Base-by-base conservation (phyloP, 2,888 invertebrate species). In the Dexiosoma caninum region DNA sequence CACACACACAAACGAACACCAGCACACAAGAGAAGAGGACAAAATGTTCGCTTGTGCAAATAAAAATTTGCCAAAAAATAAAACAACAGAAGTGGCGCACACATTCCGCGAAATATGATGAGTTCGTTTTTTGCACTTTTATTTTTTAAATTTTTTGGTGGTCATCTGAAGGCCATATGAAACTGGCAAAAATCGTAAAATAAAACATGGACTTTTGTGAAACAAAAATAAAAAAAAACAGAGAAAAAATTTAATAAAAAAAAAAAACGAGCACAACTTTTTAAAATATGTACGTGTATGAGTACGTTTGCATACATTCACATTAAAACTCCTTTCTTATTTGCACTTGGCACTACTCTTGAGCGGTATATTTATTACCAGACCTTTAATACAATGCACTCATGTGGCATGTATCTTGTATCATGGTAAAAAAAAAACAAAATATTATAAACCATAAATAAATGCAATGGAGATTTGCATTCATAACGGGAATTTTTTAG, bases 121-220 rank as follows among this genome's bases (percentile, higher is more conserved):
- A 78, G 70, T 60, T 75, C n/a, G 69, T 78, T 60, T 72, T 42
- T 62, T 42, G 6, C 6, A 16, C 0, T 42, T 46, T 14, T 21
- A 10, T 57, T 40, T 44, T 55, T 67, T 67, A 60, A 4, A 64
- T 14, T 66, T 60, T 59, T 77, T 69, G 77, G 77, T 81, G 77
- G 81, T 81, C 81, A 77, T 77, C 72, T 81, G 81, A 81, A 81
- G 81, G 81, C 81, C 81, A 72, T 69, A 53, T 57, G 77, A 67
- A 77, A 44, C 30, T 69, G 51, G 16, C 9, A 8, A 60, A 60
- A 74, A 78, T n/a, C 37, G 42, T 16, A 74, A 64, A 74, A 42
- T n/a, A 44, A 64, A 71, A 49, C 40, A 51, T 30, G 21, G 60
- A 64, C 62, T 57, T 55, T 66, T 44, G 53, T 44, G n/a, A 35